Evolutionary conservation across 1,140 invertebrate genomes (phyloP), one percentile per base, ranked within the genome.

Genomic region (Aphaenogaster ashmeadi): DNA sequence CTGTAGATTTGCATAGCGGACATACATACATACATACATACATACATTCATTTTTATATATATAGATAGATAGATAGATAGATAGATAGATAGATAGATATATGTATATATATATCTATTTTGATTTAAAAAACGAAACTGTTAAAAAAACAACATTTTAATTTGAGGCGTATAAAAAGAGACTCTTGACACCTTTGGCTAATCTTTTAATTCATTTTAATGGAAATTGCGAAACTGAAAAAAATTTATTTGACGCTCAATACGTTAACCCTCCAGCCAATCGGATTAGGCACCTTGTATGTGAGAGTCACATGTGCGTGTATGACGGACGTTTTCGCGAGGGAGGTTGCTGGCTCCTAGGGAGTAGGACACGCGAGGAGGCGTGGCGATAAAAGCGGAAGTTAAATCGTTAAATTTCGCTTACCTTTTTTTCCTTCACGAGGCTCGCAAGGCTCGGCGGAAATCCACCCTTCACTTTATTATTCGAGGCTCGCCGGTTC

Each of bases 371-470:
- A 91, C 90, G 93, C 92, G 86, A 93, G 80, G 89, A 81, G 91
- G 89, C 90, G 92, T 88, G 92, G 88, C 89, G 89, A 77, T 83
- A 83, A 84, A 89, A 86, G 77, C 72, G 88, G 81, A 88, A 92
- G 91, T 91, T 92, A 84, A 90, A 90, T 92, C 88, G 91, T 92
- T 92, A 86, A 92, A 90, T 83, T 87, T 91, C 67, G 69, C 80
- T 60, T 71, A 47, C 18, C 44, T 60, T 71, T 83, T 84, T 84
- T 60, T 21, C 9, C 27, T 27, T 27, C 27, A 56, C 18, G 64
- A 47, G 38, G 4, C 18, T 58, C 41, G 54, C 67, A 11, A 60
- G 5, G n/a, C 6, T 33, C 27, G 4, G 9, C 54, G 69, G 69
- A 84, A 75, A 75, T 81, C 38, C 50, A 69, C 38, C 52, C 50